These are phyloP conservation scores for Sphenodon punctatus DNA, from an alignment of 2,797 vertebrate species.

Conservation along the genomic window DNA sequence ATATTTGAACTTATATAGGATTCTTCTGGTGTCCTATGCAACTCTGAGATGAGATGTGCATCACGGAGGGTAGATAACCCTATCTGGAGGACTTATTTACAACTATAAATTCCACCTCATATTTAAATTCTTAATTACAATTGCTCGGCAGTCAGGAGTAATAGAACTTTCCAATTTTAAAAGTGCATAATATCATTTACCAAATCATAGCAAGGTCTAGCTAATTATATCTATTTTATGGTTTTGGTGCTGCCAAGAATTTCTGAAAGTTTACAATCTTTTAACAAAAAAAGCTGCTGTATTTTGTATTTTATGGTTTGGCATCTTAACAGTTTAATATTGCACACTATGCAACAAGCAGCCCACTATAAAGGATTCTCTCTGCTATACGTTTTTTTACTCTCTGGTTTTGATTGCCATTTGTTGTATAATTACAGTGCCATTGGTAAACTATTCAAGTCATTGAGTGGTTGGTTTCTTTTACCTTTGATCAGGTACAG, in stretches of 20 bases:
- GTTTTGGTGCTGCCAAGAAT: not conserved
- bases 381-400: not conserved
- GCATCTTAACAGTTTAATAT: not conserved
- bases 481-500: constrained; percentile 83
- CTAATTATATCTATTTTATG: not conserved
- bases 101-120: not conserved
- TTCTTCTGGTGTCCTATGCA: too few relatives aligned
- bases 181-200: not conserved
- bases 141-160: not conserved
- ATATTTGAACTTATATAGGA: too few relatives aligned
- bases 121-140: not conserved
- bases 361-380: not conserved
- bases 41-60: not conserved
- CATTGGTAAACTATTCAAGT: not conserved
- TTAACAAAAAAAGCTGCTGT: too few relatives aligned
- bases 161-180: too few relatives aligned
- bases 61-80: not conserved
- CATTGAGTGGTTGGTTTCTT: not conserved
- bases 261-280: too few relatives aligned
- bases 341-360: not conserved
- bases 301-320: too few relatives aligned
- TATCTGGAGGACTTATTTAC: not conserved
- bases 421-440: not conserved
- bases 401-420: not conserved
- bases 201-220: not conserved